phyloP scores from a whole-genome alignment of 2,113 vertebrate species.

The Gorsachius goisagi region DNA sequence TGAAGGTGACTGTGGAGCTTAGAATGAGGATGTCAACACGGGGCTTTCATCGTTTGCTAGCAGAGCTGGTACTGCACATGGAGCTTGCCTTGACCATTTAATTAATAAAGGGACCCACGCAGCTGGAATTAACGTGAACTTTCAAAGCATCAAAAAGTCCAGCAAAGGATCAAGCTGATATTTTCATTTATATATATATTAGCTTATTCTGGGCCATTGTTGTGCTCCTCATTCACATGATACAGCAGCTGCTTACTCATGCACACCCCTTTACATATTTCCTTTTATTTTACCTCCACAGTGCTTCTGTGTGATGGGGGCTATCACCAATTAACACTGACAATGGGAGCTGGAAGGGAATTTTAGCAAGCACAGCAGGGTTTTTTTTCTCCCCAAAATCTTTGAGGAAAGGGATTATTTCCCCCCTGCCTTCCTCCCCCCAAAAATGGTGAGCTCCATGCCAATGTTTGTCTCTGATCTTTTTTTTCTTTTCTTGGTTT shows the following conservation, averaged over 20 bases:
- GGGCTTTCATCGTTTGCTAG: conserved; percentile 49
- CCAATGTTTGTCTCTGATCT: conserved; percentile 29
- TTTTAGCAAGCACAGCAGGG: conserved; percentile 48
- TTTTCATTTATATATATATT: conserved; percentile 71
- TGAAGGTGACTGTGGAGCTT: conserved; percentile 53
- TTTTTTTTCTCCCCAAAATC: conserved; percentile 30
- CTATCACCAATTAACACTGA: conserved; percentile 64
- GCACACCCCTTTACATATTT: conserved; percentile 15
- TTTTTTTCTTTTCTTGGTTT: not conserved
- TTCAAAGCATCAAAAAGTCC: conserved; percentile 69
- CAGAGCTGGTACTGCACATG: conserved; percentile 39
- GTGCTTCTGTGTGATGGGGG: conserved; percentile 30
- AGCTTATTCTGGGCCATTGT: conserved; percentile 52
- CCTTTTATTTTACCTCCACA: conserved; percentile 51
- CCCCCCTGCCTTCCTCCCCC: not conserved
- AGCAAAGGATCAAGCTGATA: conserved; percentile 61
- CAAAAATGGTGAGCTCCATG: not conserved
- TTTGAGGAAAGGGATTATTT: conserved; percentile 48
- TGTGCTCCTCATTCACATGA: conserved; percentile 22
- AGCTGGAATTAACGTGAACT: conserved; percentile 63
- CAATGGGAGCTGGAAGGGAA: conserved; percentile 55
- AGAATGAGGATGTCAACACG: conserved; percentile 64
- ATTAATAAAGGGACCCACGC: conserved; percentile 67
- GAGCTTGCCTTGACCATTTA: conserved; percentile 65
- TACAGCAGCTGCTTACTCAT: conserved; percentile 44